Evolutionary conservation across 2,888 invertebrate genomes (phyloP), one percentile per base, ranked within the genome.

Genomic region (Himalopsyche tibetana): DNA sequence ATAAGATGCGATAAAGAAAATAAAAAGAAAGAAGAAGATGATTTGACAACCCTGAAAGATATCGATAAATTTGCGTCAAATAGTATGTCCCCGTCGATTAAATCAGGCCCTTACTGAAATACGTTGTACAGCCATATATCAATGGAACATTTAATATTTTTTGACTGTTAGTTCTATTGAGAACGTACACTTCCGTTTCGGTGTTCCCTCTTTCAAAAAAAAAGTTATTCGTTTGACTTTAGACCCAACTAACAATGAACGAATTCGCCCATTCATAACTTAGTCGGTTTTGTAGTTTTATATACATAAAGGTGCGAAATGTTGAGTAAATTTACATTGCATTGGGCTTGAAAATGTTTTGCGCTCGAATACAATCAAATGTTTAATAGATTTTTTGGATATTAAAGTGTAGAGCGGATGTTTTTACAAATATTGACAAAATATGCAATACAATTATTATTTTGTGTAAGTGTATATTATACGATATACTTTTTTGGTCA

Each of bases 301-400:
- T 45, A 51, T 79, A 82, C 83, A 55, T 74, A 86, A 86, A 88
- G 87, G 88, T 88, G 88, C 87, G 86, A 88, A 88, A 85, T 74
- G 84, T 83, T 87, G 84, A 63, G 85, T 74, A 88, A 88, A 88
- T 88, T 88, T 88, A 81, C 87, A 86, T 86, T 87, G 85, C 56
- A 79, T 45, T 82, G 63, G 74, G 5, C 63, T 55, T 51, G 79
- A 83, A 63, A 86, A 80, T 55, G 83, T 80, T 80, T 83, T 84
- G 63, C 84, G 84, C 63, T 84, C 82, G 56, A 55, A 82, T 82
- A 55, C 82, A 86, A 86, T 86, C 82, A 84, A 86, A 86, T 63
- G 69, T 74, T 51, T 69, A 74, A 38, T 55, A 56, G 28, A 56
- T 82, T 85, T 74, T 82, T 36, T 40, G 42, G 19, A 17, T 8